These are phyloP conservation scores for Apis cerana DNA, from an alignment of 1,140 invertebrate genomes.

Conservation along the genomic window DNA sequence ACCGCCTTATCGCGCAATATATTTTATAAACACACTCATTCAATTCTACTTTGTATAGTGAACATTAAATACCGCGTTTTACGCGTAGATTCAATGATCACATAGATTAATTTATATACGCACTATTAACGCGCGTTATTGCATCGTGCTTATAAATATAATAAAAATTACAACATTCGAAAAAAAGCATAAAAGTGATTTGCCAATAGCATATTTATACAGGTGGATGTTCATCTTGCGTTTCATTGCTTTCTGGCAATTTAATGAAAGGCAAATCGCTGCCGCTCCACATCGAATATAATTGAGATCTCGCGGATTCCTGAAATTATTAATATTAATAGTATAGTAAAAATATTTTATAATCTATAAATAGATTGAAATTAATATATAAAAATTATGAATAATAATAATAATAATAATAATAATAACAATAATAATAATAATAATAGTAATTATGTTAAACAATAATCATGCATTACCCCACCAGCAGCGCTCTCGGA, in stretches of 20 bases:
- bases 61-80: slow-evolving; percentile 16
- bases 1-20: slow-evolving; percentile 28
- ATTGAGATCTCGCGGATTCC: slow-evolving; percentile 78
- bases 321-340: slow-evolving; percentile 56
- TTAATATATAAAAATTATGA: not conserved
- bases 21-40: slow-evolving; percentile 34
- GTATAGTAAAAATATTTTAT: not conserved
- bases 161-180: not conserved
- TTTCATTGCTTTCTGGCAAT: slow-evolving; percentile 79
- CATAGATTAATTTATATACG: slow-evolving; percentile 33
- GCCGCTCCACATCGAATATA: slow-evolving; percentile 83
- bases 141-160: slow-evolving; percentile 16
- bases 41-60: slow-evolving; percentile 37
- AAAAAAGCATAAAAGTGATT: slow-evolving; percentile 1
- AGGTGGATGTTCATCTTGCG: slow-evolving; percentile 75
- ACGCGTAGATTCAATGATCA: slow-evolving; percentile 21
- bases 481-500: slow-evolving; percentile 81
- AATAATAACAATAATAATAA: not conserved
- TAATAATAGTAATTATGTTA: slow-evolving; percentile 15
- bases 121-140: slow-evolving; percentile 37
- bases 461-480: slow-evolving; percentile 69
- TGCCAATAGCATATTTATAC: slow-evolving; percentile 64
- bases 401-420: not conserved
- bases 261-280: slow-evolving; percentile 82
- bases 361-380: not conserved